Base-by-base conservation (phyloP, 2,888 invertebrate species). In the Empis stercorea region DNA sequence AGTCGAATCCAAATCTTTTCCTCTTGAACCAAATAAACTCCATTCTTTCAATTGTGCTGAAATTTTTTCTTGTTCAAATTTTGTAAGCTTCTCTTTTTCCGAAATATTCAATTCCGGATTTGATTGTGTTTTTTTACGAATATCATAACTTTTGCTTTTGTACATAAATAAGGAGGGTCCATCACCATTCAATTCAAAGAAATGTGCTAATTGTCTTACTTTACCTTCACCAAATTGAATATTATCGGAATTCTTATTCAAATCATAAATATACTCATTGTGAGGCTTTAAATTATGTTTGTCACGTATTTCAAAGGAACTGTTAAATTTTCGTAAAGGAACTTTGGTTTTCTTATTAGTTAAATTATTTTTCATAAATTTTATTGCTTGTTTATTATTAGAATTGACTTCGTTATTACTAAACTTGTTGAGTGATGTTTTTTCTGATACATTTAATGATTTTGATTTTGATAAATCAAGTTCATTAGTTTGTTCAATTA, bases 141-240 rank as follows among this genome's bases (percentile, higher is more conserved):
- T 20, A 37, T 23, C 23, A 27, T 27, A 27, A 27, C 7, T 4
- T n/a, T 27, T 6, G 7, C 2, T 27, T 27, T 27, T 27, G 20
- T 20, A 7, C 20, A 27, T 32, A 39, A 45, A 43, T 34, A 43
- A n/a, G 20, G 41, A 55, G 16, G 39, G 44, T 44, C 27, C 32
- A 36, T 23, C 42, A 34, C 50, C 54, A 45, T 61, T 53, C 6
- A 53, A 52, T 48, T 80, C 74, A 54, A 84, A 86, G 62, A 80
- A 82, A 59, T 79, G 79, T 0, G 83, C 74, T 49, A 86, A 68
- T 37, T 79, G 81, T 48, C 79, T 81, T 1, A 85, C 84, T 62
- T 80, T 76, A 2, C 83, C 83, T 48, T 76, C 75, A 0, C 81
- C 79, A 16, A 81, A 75, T 48, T 56, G 10, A 32, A 37, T 30